Base-by-base conservation (phyloP, 2,797 vertebrate genomes). In the Hippocampus kuda region DNA sequence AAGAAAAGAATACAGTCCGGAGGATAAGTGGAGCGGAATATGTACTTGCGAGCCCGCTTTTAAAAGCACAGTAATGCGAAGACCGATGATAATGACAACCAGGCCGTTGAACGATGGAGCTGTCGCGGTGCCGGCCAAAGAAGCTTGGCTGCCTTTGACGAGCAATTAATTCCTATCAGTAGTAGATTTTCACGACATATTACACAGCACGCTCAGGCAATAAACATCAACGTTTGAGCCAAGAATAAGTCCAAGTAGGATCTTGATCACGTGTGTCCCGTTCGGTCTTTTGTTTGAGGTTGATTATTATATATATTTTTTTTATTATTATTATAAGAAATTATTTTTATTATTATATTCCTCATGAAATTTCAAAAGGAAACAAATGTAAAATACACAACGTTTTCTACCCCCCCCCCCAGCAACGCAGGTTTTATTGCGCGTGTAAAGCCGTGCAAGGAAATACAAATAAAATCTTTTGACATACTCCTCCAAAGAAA, bases 71-170 rank as follows among this genome's bases (percentile, higher is more conserved):
- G 38, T 44, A 41, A 64, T 8, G 61, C 61, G 1, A 44, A 64
- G 61, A 65, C 63, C 63, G 3, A 49, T 65, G 63, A 48, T 65
- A 65, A 65, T 65, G 63, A 48, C 63, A 65, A 65, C 63, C 63
- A 65, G 63, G n/a, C 63, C 42, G 30, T 34, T 60, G 57, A 60
- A 15, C n/a, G 42, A 26, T 9, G 8, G 42, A 65, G 63, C 24
- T 46, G 42, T 46, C 48, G 63, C 27, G 63, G 44, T 49, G 42
- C 24, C 3, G 63, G 41, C 42, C 63, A 46, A 65, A 65, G 48
- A 49, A 48, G 44, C n/a, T 65, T 20, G 63, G 63, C 63, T 65
- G 44, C 63, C 63, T 48, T 65, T 48, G 63, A 65, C 27, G 44
- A 65, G 44, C 63, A 26, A 65, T 65, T 65, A 48, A 46, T 65